A percentile compares a stretch with the other conserved stretches of the same genome.
These are phyloP conservation scores for Protaetia brevitarsis DNA, from an alignment of 1,140 invertebrate genomes.

Conservation along the genomic window DNA sequence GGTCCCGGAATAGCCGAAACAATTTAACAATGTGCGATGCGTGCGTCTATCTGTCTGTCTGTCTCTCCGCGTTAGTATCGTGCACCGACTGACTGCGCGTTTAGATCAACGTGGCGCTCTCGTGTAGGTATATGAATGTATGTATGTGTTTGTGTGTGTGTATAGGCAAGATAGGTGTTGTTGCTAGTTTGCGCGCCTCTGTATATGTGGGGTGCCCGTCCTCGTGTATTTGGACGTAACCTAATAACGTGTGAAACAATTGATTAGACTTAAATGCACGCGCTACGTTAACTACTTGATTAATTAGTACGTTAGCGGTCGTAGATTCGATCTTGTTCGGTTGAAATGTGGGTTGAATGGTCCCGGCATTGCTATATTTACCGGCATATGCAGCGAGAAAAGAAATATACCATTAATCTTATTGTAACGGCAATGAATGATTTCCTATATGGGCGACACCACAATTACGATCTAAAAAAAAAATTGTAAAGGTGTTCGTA, in stretches of 20 bases:
- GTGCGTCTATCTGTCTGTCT: neutral
- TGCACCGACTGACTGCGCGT: no score
- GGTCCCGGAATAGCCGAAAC: conserved; percentile 4
- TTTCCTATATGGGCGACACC: no score
- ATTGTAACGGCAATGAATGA: no score
- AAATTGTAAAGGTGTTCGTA: no score
- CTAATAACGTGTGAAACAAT: conserved; percentile 14
- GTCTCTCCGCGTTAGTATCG: no score
- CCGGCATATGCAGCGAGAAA: no score
- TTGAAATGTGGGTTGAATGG: neutral
- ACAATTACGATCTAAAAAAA: no score
- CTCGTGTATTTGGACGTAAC: conserved; percentile 4
- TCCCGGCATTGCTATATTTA: no score
- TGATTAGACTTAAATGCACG: conserved; percentile 11
- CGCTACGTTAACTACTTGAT: neutral
- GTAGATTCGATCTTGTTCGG: neutral
- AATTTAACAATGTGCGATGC: conserved; percentile 3
- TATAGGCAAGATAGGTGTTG: no score
- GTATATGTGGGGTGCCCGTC: neutral
- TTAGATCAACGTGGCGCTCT: no score
- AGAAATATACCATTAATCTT: no score
- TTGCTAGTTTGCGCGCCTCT: no score
- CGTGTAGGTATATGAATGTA: neutral
- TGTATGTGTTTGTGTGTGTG: neutral
- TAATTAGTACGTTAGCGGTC: neutral